Base-by-base conservation (phyloP, 2,888 invertebrate species). In the Ophraella communa region DNA sequence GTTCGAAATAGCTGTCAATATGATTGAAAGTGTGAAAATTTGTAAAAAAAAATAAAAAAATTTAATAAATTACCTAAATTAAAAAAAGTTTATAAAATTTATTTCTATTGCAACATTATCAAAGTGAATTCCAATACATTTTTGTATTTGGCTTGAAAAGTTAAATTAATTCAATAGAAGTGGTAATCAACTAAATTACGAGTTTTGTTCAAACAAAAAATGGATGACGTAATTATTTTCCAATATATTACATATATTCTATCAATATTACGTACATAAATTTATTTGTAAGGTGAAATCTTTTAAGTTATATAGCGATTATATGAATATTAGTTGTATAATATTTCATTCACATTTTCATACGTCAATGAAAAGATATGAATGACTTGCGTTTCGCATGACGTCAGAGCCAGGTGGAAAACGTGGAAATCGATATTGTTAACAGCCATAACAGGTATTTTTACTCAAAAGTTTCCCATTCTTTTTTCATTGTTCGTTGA, bases 361-460 rank as follows among this genome's bases (percentile, higher is more conserved):
- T 27, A 23, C 49, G 27, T 51, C 49, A 51, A 51, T 51, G 49
- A 27, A 14, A 51, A 10, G 27, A 51, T 51, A 17, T 47, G 47
- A 47, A 47, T 47, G 47, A 11, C 23, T 47, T 47, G 47, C 49
- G 49, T 23, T n/a, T n/a, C 14, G 10, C n/a, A 10, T 51, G 17
- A 51, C 49, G 49, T 51, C 49, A 51, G 27, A 14, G 27, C 14
- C 21, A 51, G 24, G 49, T 23, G 49, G 27, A 17, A 39, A 51
- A 51, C 8, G 27, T n/a, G 49, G 27, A 51, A 51, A 51, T 51
- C 49, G 27, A 51, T 51, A 51, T 47, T 47, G 47, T 47, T 47
- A 45, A 45, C 49, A 21, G 24, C 23, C 5, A 7, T 14, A 49
- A 51, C 27, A 30, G 49, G 49, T 51, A 51, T 17, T 51, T 51